A percentile compares a stretch with the other conserved stretches of the same genome.
Evolutionary conservation across 2,888 invertebrate genomes (phyloP).

Genomic region (Athalia circularis): DNA sequence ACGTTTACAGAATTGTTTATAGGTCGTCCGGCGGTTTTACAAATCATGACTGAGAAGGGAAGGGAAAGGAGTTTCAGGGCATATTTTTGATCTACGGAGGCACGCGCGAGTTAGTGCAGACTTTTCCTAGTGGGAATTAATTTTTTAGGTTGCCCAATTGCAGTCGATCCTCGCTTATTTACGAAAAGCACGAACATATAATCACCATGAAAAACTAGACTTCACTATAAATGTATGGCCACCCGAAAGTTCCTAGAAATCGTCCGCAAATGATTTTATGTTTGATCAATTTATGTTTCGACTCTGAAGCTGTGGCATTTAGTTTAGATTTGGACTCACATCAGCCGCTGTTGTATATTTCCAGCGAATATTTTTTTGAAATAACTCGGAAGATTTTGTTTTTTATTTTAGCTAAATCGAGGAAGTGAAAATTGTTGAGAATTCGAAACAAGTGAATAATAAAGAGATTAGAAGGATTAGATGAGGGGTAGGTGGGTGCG

Average conservation of each 20-base stretch:
- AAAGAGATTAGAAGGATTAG: conserved; percentile 45
- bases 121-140: conserved; percentile 24
- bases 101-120: conserved; percentile 39
- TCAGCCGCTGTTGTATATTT: no score
- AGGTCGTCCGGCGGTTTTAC: conserved; percentile 38
- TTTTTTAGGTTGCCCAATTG: conserved; percentile 9
- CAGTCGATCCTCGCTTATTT: not conserved
- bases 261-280: conserved; percentile 29
- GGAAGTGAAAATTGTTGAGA: conserved; percentile 38
- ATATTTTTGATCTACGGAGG: conserved; percentile 35
- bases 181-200: conserved; percentile 6
- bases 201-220: conserved; percentile 15
- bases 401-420: no score
- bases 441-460: conserved; percentile 41
- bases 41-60: conserved; percentile 26
- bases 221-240: not conserved
- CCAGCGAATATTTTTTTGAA: not conserved
- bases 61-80: conserved; percentile 30
- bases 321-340: not conserved
- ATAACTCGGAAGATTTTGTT: not conserved
- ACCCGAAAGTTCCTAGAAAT: not conserved
- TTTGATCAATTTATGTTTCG: conserved; percentile 27
- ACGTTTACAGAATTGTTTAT: conserved; percentile 42
- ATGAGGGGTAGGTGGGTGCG: conserved; percentile 6
- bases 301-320: not conserved